These are phyloP conservation scores for Linepithema humile DNA, from an alignment of 1,140 invertebrate genomes.

Conservation along the genomic window DNA sequence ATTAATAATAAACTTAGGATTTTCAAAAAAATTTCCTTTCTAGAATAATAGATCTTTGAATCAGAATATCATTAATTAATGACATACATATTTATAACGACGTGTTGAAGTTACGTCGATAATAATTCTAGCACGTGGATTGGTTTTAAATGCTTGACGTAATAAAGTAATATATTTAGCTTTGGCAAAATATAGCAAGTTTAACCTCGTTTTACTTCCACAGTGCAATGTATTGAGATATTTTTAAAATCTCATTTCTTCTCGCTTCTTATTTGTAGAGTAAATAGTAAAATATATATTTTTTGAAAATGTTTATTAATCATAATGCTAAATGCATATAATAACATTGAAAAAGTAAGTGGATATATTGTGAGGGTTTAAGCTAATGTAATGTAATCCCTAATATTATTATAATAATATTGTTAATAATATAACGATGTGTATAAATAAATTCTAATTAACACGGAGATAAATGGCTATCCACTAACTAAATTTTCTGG, in stretches of 20 bases:
- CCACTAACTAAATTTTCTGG: not conserved
- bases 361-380: not conserved
- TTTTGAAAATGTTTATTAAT: not conserved
- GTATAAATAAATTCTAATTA: slow-evolving; percentile 11
- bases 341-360: not conserved
- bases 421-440: not conserved
- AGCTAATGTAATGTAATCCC: not conserved
- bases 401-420: slow-evolving; percentile 3
- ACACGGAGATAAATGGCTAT: not conserved
- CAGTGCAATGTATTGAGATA: not conserved
- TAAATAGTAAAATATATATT: not conserved
- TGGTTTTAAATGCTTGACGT: not conserved
- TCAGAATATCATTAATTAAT: not conserved
- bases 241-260: not conserved
- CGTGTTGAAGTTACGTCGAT: not conserved
- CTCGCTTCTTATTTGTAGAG: not conserved
- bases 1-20: too few species aligned
- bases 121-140: not conserved
- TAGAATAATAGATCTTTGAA: not conserved
- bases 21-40: not conserved
- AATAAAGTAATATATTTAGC: slow-evolving; percentile 7
- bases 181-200: not conserved
- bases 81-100: not conserved
- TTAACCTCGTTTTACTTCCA: not conserved
- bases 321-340: not conserved